phyloP scores from a whole-genome alignment of 2,888 invertebrate genomes.

The Tridacna gigas region DNA sequence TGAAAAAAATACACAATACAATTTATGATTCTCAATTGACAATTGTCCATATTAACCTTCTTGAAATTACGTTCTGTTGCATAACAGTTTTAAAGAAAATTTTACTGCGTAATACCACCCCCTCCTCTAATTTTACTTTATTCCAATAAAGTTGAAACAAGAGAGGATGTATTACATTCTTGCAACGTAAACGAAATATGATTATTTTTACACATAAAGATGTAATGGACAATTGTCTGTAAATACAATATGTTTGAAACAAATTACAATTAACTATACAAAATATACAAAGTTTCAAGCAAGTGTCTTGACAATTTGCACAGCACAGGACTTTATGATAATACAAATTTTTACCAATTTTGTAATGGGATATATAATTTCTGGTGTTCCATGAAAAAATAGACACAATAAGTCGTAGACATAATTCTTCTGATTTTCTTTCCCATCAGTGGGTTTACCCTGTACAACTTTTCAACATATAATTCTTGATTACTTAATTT shows the following conservation, averaged over 20 bases:
- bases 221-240: too few relatives aligned
- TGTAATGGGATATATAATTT: not conserved
- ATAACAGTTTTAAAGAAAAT: too few relatives aligned
- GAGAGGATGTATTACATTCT: not conserved
- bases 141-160: not conserved
- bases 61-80: too few relatives aligned
- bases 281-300: too few relatives aligned
- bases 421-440: constrained; percentile 21
- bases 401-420: constrained; percentile 20
- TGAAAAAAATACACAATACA: too few relatives aligned
- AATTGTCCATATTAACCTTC: too few relatives aligned
- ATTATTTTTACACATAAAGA: too few relatives aligned
- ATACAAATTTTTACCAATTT: not conserved
- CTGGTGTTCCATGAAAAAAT: constrained; percentile 33
- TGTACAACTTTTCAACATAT: not conserved
- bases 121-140: constrained; percentile 5
- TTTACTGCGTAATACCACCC: not conserved
- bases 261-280: too few relatives aligned
- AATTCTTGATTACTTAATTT: constrained; percentile 17
- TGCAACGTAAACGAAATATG: not conserved
- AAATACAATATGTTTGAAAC: too few relatives aligned
- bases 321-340: too few relatives aligned
- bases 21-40: too few relatives aligned
- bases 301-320: too few relatives aligned
- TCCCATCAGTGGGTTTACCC: not conserved